A percentile compares a stretch with the other conserved stretches of the same genome.
Evolutionary conservation across 2,888 invertebrate species (phyloP).

Genomic region (Spisula solida): DNA sequence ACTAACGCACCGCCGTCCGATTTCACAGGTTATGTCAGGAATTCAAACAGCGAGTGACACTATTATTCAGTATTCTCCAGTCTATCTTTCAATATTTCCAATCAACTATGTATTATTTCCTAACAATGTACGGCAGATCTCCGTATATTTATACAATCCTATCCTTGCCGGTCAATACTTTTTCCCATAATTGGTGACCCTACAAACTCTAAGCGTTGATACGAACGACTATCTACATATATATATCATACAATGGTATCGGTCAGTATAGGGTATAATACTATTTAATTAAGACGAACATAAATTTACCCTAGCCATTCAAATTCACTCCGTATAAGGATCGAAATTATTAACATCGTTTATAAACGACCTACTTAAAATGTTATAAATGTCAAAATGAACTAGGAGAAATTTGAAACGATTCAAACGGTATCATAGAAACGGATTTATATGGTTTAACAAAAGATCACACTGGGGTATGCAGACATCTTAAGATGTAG

Average conservation of each 20-base stretch:
- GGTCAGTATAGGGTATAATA: not conserved
- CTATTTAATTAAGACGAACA: not conserved
- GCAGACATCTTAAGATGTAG: not conserved
- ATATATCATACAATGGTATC: not conserved
- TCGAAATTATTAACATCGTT: not conserved
- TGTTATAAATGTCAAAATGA: not conserved
- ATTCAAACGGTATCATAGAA: not conserved
- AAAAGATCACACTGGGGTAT: not conserved
- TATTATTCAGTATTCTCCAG: not conserved
- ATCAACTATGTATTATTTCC: not conserved
- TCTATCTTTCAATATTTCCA: not conserved
- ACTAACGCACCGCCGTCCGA: not conserved
- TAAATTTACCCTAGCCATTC: not conserved
- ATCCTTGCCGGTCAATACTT: not conserved
- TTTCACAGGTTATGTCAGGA: not conserved
- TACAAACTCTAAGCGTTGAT: not conserved
- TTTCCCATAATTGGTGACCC: not conserved
- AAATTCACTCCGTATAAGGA: not conserved
- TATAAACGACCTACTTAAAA: constrained; percentile 8
- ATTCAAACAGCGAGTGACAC: not conserved
- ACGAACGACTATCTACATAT: not conserved
- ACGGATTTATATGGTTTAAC: not conserved
- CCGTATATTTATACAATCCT: not conserved
- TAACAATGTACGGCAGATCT: constrained; percentile 9
- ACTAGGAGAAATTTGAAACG: not conserved